Conservation (phyloP, 2,888 invertebrate species). For the Dryomyza anilis region DNA sequence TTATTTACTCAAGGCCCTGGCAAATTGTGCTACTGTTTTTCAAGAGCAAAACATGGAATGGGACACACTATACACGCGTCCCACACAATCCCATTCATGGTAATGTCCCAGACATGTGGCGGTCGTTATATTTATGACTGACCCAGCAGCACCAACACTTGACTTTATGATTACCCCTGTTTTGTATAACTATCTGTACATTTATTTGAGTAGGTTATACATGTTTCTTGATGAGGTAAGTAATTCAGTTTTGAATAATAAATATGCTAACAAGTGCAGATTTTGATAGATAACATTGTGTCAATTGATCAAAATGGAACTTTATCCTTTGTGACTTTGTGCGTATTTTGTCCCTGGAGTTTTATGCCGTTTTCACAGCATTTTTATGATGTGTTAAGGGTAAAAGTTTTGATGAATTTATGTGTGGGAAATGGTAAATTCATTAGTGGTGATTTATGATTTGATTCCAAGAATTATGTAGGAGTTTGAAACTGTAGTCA, state of each 20-base stretch:
- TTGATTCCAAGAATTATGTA: neutral
- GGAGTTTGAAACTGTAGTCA: no score
- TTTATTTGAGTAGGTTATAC: neutral
- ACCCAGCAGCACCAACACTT: constrained; percentile 36
- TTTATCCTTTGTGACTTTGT: no score
- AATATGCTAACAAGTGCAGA: constrained; percentile 40
- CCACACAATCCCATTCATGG: neutral
- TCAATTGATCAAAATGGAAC: constrained; percentile 40
- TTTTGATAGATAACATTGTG: constrained; percentile 45
- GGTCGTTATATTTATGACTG: constrained; percentile 43
- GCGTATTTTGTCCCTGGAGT: no score
- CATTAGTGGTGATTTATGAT: constrained; percentile 23
- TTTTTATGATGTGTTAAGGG: constrained; percentile 23
- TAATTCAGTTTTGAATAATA: constrained; percentile 36
- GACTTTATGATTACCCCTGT: constrained; percentile 36
- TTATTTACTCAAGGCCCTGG: constrained; percentile 28
- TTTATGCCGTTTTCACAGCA: neutral
- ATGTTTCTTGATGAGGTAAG: constrained; percentile 21
- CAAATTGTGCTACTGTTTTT: neutral
- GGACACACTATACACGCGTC: neutral
- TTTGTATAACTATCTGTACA: neutral
- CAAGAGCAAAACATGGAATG: neutral
- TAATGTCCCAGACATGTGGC: constrained; percentile 37
- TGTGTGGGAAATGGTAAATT: constrained; percentile 19
- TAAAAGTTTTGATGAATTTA: constrained; percentile 22